Evolutionary conservation across 2,113 vertebrate genomes (phyloP).

Genomic region (Atherinomorus stipes): DNA sequence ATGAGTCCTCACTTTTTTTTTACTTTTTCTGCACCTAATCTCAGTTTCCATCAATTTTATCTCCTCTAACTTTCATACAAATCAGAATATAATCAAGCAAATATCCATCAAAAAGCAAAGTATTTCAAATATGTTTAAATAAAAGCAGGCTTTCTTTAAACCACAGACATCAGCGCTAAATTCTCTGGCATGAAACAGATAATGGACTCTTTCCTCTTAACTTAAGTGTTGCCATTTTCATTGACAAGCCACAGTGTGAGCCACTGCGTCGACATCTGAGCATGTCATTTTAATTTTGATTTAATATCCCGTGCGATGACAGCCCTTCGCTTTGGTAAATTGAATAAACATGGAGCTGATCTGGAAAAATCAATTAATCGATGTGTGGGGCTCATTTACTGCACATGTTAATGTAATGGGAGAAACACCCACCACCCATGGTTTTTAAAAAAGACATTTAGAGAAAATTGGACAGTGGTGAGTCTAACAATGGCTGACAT

Average conservation of each 20-base stretch:
- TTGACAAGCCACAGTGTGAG: slow-evolving; percentile 46
- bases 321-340: slow-evolving; percentile 58
- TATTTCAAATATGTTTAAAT: neutral
- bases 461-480: slow-evolving; percentile 69
- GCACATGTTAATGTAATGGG: slow-evolving; percentile 73
- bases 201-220: slow-evolving; percentile 52
- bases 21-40: no score
- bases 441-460: slow-evolving; percentile 52
- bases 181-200: slow-evolving; percentile 28
- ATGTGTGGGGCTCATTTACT: slow-evolving; percentile 67
- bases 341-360: slow-evolving; percentile 64
- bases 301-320: slow-evolving; percentile 58
- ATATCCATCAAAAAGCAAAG: no score
- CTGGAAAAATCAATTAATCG: slow-evolving; percentile 76
- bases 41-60: neutral
- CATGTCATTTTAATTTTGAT: slow-evolving; percentile 77
- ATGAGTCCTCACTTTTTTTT: neutral
- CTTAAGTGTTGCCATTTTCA: slow-evolving; percentile 53
- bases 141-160: neutral
- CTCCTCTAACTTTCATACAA: neutral
- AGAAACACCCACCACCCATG: slow-evolving; percentile 39
- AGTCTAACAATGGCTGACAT: slow-evolving; percentile 71
- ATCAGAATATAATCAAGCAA: neutral
- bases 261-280: slow-evolving; percentile 54
- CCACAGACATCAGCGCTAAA: slow-evolving; percentile 4